Percentiles rank a stretch among this genome's conserved stretches.
Conservation (phyloP, 2,797 vertebrate genomes). For the Chloroceryle amazona region DNA sequence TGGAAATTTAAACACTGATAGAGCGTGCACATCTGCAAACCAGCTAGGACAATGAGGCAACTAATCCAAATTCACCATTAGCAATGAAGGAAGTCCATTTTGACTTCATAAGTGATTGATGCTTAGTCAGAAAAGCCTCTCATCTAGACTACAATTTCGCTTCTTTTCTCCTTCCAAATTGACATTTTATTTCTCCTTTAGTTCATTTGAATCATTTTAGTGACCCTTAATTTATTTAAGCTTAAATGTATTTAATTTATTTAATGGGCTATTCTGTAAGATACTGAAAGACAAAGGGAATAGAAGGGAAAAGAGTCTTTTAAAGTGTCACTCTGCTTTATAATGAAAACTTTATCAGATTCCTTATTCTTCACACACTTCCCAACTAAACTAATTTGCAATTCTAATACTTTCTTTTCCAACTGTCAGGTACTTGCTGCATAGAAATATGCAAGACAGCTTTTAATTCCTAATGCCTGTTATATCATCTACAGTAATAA, state of each 20-base stretch:
- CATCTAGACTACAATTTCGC: background rate
- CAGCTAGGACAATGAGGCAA: background rate
- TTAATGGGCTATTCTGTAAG: background rate
- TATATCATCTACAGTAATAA: background rate
- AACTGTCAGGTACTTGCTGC: background rate
- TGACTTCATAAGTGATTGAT: background rate
- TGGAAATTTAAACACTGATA: background rate
- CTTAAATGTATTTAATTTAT: constrained; percentile 7
- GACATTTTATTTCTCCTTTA: constrained; percentile 41
- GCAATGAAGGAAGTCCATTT: background rate
- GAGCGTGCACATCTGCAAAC: background rate
- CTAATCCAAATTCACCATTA: background rate
- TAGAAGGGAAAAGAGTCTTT: background rate
- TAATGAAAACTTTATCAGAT: constrained; percentile 24
- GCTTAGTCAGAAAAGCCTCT: background rate
- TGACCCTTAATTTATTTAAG: constrained; percentile 36
- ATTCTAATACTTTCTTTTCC: background rate
- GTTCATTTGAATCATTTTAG: background rate
- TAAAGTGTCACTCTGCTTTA: background rate
- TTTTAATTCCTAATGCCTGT: constrained; percentile 36
- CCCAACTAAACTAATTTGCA: background rate
- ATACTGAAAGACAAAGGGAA: constrained; percentile 15
- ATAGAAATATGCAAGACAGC: constrained; percentile 9
- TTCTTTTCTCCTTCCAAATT: background rate
- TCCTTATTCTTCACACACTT: constrained; percentile 2